phyloP scores from a whole-genome alignment of 2,888 invertebrate genomes.

The Rhamphomyia laevipes region DNA sequence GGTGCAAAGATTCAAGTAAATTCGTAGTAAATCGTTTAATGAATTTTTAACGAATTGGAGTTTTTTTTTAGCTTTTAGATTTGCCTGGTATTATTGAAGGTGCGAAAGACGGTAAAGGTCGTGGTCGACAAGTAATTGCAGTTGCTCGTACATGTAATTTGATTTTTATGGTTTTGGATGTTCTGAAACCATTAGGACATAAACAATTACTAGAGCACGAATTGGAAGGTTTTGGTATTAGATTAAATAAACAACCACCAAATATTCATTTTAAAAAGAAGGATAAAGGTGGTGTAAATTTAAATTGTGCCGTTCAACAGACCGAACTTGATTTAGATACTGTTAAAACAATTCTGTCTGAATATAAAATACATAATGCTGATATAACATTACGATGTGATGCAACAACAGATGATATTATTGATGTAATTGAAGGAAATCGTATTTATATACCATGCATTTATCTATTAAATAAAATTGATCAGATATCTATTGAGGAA shows the following conservation, averaged over 20 bases:
- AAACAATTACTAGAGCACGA: conserved; percentile 95
- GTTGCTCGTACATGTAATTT: conserved; percentile 97
- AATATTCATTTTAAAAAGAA: conserved; percentile 93
- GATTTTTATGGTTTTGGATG: conserved; percentile 95
- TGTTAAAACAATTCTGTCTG: conserved; percentile 90
- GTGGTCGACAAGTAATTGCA: conserved; percentile 97
- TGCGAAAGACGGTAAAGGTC: conserved; percentile 98
- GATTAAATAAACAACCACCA: conserved; percentile 92
- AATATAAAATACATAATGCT: conserved; percentile 98
- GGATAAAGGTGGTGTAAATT: conserved; percentile 94
- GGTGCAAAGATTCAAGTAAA: conserved; percentile 94
- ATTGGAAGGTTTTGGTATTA: conserved; percentile 95
- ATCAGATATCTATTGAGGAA: conserved; percentile 93
- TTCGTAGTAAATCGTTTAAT: not conserved
- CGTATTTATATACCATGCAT: conserved; percentile 97
- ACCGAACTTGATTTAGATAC: conserved; percentile 88
- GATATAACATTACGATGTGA: conserved; percentile 91
- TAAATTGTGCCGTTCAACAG: conserved; percentile 84
- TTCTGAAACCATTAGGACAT: conserved; percentile 92
- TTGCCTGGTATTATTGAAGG: conserved; percentile 99
- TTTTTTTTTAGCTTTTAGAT: conserved; percentile 70
- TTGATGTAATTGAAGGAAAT: conserved; percentile 98
- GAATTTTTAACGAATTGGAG: not conserved
- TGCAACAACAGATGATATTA: conserved; percentile 93
- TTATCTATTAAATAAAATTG: conserved; percentile 97